Percentiles rank a stretch among this genome's conserved stretches.
These are phyloP conservation scores for Pimephales promelas DNA, from an alignment of 2,113 vertebrate species.

Conservation along the genomic window DNA sequence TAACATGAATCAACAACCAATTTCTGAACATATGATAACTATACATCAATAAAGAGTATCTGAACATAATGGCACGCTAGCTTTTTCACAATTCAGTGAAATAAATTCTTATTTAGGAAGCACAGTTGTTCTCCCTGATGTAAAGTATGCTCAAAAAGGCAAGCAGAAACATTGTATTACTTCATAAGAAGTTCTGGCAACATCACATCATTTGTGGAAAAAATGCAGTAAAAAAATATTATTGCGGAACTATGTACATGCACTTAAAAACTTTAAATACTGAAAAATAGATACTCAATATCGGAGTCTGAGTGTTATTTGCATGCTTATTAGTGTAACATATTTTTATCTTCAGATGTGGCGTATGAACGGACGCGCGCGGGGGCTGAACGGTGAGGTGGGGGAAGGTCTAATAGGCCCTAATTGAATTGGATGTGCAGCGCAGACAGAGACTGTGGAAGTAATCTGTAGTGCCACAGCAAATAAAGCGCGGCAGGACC, in stretches of 20 bases:
- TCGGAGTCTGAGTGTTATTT: background rate
- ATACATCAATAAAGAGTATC: no score
- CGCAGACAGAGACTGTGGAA: constrained; percentile 79
- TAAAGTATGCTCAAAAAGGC: background rate
- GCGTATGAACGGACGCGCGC: background rate
- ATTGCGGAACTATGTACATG: background rate
- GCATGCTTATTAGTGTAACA: background rate
- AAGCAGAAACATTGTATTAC: background rate
- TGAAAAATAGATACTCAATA: background rate
- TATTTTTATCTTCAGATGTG: background rate
- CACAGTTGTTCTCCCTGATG: background rate
- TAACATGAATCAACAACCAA: background rate
- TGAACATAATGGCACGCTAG: no score
- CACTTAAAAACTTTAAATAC: background rate
- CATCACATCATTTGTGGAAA: background rate
- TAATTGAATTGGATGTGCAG: constrained; percentile 82
- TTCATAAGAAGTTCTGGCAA: background rate
- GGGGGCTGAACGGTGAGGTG: constrained; percentile 23
- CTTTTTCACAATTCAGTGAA: background rate
- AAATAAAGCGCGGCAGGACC: constrained; percentile 73
- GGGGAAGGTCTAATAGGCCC: constrained; percentile 78
- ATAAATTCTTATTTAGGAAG: background rate
- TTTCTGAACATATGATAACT: background rate
- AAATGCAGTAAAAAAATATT: no score
- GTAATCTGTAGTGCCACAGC: constrained; percentile 81